Base-by-base conservation (phyloP, 2,113 vertebrate species). In the Ellobius talpinus region DNA sequence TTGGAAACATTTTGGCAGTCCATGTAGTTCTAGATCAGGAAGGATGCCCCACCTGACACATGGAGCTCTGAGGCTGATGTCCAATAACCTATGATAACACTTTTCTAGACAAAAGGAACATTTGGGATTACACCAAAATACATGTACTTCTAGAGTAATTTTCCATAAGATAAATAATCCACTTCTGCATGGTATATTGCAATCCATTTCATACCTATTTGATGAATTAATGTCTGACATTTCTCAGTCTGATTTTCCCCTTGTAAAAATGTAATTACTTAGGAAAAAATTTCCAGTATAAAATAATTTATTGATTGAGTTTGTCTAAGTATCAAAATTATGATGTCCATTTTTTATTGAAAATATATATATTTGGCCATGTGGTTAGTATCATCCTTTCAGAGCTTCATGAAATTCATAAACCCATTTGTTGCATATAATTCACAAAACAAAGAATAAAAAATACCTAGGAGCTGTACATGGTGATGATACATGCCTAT, bases 191-290 rank as follows among this genome's bases (percentile, higher is more conserved):
- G 58, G 89, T 78, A 31, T n/a, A 23, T 70, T 74, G 86, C 88
- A 82, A 87, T 89, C 47, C 0, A 17, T 31, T 58, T 73, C 33
- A 33, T 92, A 68, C 19, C 12, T 93, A 1, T 55, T 84, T 61
- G 26, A 85, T 21, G 58, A 91, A 77, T 96, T 63, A 42, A 50
- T 94, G 76, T 79, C 55, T 88, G 9, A 13, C 26, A 36, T 9
- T 45, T 91, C 17, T 72, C 73, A 65, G 31, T 97, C 87, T 96
- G 26, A n/a, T 78, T 82, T 93, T 58, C 50, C 61, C 23, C 12
- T 70, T 14, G 19, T 58, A 65, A 81, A 23, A 93, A 82, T 89
- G 12, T 72, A 52, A 47, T 82, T 14, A 91, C 55, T 90, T 94
- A 63, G 87, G 50, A 66, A 90, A 95, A 95, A 84, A 72, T 7